Base-by-base conservation (phyloP, 2,888 invertebrate genomes). In the Ophioninae sp. region DNA sequence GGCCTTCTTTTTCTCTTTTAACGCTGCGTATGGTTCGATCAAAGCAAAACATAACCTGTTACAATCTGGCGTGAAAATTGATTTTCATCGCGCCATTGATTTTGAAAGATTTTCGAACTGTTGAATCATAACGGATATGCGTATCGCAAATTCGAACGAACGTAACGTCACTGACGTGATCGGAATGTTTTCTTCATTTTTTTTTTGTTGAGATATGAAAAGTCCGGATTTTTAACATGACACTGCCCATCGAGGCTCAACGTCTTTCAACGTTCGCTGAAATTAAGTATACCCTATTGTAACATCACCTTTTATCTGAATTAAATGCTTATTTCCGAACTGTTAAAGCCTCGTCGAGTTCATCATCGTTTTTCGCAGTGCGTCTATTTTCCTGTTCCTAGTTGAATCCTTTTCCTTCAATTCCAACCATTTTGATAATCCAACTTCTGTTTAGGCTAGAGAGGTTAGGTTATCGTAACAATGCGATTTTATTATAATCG, bases 241-340 rank as follows among this genome's bases (percentile, higher is more conserved):
- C 87, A 87, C 85, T 87, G 87, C 85, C 86, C 69, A 22, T 83
- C 72, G 82, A 84, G 81, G 79, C 83, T 82, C 41, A 79, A 86
- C 72, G 22, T 85, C 85, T 85, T 72, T 82, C 81, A 79, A 84
- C 65, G 56, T 82, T 84, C 79, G 76, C 85, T 78, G 77, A 41
- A 82, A 81, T 84, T 64, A 78, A 80, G 75, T 82, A 85, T 72
- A 71, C 78, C 30, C 63, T 63, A 87, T 82, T 88, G 87, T 88
- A 88, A 87, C 85, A 88, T 86, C 87, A 86, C 87, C 84, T 87
- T 86, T 85, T 87, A 85, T 83, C 51, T 67, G 86, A 83, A 85
- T 83, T 87, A 87, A 90, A 90, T 82, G 86, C 88, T 85, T 88
- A 88, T 88, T 88, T 88, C 86, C 79, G 83, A 88, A 88, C 87